Percentiles rank a stretch among this genome's conserved stretches.
These are phyloP conservation scores for Conus ventricosus DNA, from an alignment of 1,140 invertebrate species.

Conservation along the genomic window DNA sequence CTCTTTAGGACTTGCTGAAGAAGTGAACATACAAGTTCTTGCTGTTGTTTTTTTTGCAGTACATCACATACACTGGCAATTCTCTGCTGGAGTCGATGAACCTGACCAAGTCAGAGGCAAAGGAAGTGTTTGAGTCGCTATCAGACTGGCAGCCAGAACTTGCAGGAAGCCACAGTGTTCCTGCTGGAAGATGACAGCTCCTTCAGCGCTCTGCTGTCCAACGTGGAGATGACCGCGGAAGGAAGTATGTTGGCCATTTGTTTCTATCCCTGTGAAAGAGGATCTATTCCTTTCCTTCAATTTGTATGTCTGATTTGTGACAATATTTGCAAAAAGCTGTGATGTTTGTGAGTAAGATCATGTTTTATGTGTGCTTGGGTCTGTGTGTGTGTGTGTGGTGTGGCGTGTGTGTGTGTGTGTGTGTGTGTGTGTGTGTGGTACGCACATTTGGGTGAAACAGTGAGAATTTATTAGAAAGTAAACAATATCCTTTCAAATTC, in stretches of 20 bases:
- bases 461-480: too few species aligned
- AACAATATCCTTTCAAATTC: too few species aligned
- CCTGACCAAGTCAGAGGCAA: constrained; percentile 36
- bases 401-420: neutral
- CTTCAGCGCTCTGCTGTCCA: neutral
- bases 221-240: neutral
- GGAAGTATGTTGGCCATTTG: neutral
- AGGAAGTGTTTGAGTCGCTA: constrained; percentile 39
- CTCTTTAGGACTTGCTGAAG: too few species aligned
- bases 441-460: neutral
- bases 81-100: constrained; percentile 42
- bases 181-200: neutral
- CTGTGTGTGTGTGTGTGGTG: neutral
- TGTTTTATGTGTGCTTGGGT: neutral
- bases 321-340: too few species aligned
- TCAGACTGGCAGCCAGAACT: constrained; percentile 33
- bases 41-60: constrained; percentile 46
- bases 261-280: neutral
- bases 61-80: constrained; percentile 42
- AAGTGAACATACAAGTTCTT: too few species aligned
- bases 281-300: too few species aligned
- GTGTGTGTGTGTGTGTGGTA: neutral
- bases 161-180: constrained; percentile 16
- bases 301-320: too few species aligned
- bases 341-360: neutral